Evolutionary conservation across 2,113 vertebrate genomes (phyloP).

Genomic region (Piliocolobus tephrosceles): DNA sequence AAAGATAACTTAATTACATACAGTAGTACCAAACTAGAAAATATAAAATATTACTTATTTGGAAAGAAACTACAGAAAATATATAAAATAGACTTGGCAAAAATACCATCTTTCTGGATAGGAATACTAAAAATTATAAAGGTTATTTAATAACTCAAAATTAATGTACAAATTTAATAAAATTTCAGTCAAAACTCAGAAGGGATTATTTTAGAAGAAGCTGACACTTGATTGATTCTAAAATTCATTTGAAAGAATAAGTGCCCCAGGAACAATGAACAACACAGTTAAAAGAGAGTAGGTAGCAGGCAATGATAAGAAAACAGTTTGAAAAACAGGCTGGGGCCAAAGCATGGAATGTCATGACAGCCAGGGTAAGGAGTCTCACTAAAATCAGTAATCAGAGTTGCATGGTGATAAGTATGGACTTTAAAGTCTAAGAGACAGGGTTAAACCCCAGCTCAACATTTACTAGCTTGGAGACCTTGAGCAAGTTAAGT

Average conservation of each 20-base stretch:
- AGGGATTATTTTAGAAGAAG: neutral
- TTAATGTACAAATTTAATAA: neutral
- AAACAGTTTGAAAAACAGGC: neutral
- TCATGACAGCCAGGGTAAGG: neutral
- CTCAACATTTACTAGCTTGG: neutral
- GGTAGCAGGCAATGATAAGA: neutral
- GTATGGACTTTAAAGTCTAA: neutral
- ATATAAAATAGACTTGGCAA: neutral
- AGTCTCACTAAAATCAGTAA: neutral
- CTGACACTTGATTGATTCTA: neutral
- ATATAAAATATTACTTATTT: neutral
- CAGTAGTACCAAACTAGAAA: neutral
- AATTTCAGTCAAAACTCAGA: neutral
- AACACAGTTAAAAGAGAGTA: neutral
- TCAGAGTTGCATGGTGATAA: neutral
- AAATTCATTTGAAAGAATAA: neutral
- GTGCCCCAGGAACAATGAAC: neutral
- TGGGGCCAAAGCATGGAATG: neutral
- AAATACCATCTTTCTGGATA: neutral
- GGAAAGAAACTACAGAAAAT: neutral
- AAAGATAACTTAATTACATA: neutral
- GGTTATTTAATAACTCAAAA: neutral
- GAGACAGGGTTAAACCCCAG: neutral
- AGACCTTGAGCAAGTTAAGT: neutral
- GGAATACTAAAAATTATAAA: neutral